Percentiles rank a stretch among this genome's conserved stretches.
Evolutionary conservation across 2,888 invertebrate genomes (phyloP).

Genomic region (Seira musarum): DNA sequence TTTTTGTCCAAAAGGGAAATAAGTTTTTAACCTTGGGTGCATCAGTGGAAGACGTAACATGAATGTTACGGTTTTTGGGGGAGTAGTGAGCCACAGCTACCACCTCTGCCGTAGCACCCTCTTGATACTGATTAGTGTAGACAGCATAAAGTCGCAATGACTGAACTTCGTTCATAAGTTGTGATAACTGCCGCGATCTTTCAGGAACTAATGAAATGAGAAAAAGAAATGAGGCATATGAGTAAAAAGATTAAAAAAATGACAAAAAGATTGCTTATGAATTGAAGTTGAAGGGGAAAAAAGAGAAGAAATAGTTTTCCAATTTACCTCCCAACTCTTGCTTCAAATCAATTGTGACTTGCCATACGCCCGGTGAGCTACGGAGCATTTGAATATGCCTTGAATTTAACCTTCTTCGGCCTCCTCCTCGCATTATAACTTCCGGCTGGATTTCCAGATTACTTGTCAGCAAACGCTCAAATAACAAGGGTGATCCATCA

Average conservation of each 20-base stretch:
- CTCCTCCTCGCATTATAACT: slow-evolving; percentile 78
- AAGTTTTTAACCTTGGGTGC: slow-evolving; percentile 78
- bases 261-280: slow-evolving; percentile 15
- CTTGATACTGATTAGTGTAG: slow-evolving; percentile 75
- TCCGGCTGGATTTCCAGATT: slow-evolving; percentile 80
- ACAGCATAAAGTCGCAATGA: slow-evolving; percentile 81
- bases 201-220: slow-evolving; percentile 36
- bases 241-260: neutral
- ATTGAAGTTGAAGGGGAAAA: neutral
- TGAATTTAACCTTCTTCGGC: slow-evolving; percentile 78
- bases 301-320: neutral
- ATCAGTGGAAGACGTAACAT: slow-evolving; percentile 88
- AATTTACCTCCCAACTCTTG: slow-evolving; percentile 63
- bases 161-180: slow-evolving; percentile 79
- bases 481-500: slow-evolving; percentile 87
- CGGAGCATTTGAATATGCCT: slow-evolving; percentile 77
- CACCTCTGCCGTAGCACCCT: slow-evolving; percentile 80
- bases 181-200: slow-evolving; percentile 77
- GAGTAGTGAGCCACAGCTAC: slow-evolving; percentile 86
- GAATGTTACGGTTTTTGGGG: slow-evolving; percentile 86
- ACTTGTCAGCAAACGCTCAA: slow-evolving; percentile 78
- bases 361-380: slow-evolving; percentile 82
- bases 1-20: slow-evolving; percentile 14
- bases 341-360: slow-evolving; percentile 80
- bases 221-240: neutral